A percentile compares a stretch with the other conserved stretches of the same genome.
These are phyloP conservation scores for Salvelinus fontinalis DNA, from an alignment of 2,113 vertebrate species.

Conservation along the genomic window DNA sequence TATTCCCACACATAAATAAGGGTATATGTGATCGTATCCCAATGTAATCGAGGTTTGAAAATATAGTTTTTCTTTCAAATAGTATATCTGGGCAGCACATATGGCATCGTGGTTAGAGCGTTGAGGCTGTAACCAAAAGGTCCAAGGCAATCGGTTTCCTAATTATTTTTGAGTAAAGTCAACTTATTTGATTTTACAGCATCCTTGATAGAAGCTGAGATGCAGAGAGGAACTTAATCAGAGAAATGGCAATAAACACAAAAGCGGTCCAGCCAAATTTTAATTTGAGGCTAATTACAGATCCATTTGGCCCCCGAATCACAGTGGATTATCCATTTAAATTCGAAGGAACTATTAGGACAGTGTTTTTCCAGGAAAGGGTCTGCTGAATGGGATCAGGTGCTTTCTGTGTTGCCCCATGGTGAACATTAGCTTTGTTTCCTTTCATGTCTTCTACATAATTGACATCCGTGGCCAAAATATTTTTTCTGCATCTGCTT, in stretches of 20 bases:
- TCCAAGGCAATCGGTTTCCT: too few species aligned
- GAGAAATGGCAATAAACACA: neutral
- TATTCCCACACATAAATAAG: too few species aligned
- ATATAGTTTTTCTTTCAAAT: too few species aligned
- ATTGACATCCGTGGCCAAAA: slow-evolving; percentile 34
- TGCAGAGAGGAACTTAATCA: neutral
- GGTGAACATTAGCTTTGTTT: slow-evolving; percentile 15
- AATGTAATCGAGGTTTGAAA: too few species aligned
- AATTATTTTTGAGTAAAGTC: too few species aligned
- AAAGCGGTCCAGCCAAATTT: slow-evolving; percentile 7
- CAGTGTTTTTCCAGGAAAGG: neutral
- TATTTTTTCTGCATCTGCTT: slow-evolving; percentile 20
- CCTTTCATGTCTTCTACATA: slow-evolving; percentile 9
- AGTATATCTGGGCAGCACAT: too few species aligned
- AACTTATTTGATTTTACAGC: neutral
- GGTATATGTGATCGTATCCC: too few species aligned
- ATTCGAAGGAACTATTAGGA: slow-evolving; percentile 19
- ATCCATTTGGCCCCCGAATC: slow-evolving; percentile 14
- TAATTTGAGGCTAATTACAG: slow-evolving; percentile 24
- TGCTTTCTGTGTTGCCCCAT: slow-evolving; percentile 17
- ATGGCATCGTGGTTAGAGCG: too few species aligned
- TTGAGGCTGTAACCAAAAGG: too few species aligned
- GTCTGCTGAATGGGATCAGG: slow-evolving; percentile 23
- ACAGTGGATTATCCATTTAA: slow-evolving; percentile 20
- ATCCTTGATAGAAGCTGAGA: neutral